phyloP scores from a whole-genome alignment of 1,140 invertebrate species.

The Hylaeus anthracinus region DNA sequence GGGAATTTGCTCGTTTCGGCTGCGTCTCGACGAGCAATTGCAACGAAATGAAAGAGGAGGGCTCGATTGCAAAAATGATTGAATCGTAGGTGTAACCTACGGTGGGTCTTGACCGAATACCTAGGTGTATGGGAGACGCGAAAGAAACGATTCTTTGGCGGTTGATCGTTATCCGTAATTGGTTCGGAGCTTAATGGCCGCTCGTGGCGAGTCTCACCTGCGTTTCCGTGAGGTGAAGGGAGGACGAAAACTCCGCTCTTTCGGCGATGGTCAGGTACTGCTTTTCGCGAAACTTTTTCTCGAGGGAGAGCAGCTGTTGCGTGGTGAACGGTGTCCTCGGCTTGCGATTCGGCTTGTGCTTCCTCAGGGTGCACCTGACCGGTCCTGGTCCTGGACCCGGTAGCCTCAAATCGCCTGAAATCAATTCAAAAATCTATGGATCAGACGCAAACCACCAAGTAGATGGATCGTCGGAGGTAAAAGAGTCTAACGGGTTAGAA shows the following conservation, averaged over 20 bases:
- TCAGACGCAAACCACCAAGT: neutral
- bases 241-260: slow-evolving; percentile 97
- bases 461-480: no score
- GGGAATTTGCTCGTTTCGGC: slow-evolving; percentile 19
- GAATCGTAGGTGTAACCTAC: no score
- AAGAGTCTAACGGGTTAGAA: no score
- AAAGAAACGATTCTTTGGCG: neutral
- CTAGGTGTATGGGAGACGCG: neutral
- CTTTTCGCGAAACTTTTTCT: slow-evolving; percentile 97
- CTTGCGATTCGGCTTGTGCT: slow-evolving; percentile 96
- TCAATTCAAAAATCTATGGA: slow-evolving; percentile 15
- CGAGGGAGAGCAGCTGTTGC: slow-evolving; percentile 94
- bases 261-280: slow-evolving; percentile 98
- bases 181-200: slow-evolving; percentile 7
- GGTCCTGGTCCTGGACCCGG: slow-evolving; percentile 73
- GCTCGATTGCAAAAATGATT: no score
- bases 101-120: no score
- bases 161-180: no score
- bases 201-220: slow-evolving; percentile 83
- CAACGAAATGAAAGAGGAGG: no score
- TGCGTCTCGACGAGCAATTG: no score
- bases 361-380: slow-evolving; percentile 72
- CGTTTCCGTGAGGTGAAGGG: slow-evolving; percentile 96
- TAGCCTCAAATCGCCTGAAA: slow-evolving; percentile 75
- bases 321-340: slow-evolving; percentile 98